Conservation (phyloP, 2,113 vertebrate genomes). For the Microcebus murinus region DNA sequence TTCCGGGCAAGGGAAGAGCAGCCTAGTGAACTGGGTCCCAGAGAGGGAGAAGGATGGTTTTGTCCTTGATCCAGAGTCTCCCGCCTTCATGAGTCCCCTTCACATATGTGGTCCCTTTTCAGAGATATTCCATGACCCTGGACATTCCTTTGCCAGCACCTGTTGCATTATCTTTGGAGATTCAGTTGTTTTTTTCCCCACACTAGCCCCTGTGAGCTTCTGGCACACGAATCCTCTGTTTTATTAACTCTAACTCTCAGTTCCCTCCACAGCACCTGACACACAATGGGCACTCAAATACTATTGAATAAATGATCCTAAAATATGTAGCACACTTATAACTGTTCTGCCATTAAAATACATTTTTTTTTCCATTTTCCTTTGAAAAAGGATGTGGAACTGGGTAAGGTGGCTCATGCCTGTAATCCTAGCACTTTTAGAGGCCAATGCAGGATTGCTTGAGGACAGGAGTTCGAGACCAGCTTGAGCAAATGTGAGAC, state of each 20-base stretch:
- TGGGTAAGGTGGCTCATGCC: too few species aligned
- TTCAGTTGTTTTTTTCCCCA: not conserved
- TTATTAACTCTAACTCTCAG: not conserved
- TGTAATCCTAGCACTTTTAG: too few species aligned
- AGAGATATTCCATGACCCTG: not conserved
- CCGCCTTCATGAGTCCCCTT: not conserved
- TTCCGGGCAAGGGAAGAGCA: not conserved
- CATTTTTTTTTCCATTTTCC: not conserved
- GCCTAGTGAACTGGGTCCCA: not conserved
- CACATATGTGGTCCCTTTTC: not conserved
- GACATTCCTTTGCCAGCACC: not conserved
- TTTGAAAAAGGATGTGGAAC: not conserved
- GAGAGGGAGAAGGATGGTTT: not conserved
- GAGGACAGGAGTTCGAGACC: too few species aligned
- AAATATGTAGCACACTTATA: not conserved
- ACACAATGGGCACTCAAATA: not conserved
- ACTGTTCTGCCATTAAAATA: not conserved
- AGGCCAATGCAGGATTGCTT: too few species aligned
- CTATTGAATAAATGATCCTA: not conserved
- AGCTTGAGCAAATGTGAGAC: too few species aligned
- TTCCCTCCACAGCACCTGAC: not conserved
- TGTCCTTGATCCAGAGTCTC: not conserved
- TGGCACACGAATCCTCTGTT: not conserved
- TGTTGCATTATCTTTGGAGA: not conserved
- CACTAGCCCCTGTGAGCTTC: too few species aligned